Conservation (phyloP, 2,888 invertebrate species). For the Calliopum simillimum region DNA sequence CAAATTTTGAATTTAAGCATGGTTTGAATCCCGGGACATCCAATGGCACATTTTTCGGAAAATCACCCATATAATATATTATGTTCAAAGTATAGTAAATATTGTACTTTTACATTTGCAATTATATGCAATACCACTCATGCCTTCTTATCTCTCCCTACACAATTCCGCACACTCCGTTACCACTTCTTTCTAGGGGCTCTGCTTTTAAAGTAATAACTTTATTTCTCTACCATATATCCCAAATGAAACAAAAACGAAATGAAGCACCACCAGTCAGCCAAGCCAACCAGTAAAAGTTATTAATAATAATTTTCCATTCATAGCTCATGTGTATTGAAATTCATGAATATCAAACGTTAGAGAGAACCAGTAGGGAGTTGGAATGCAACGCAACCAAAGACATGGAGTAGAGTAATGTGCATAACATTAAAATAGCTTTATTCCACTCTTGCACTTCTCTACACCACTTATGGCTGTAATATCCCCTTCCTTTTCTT, state of each 20-base stretch:
- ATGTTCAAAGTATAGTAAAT: no score
- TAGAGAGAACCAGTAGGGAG: slow-evolving; percentile 13
- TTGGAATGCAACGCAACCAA: not conserved
- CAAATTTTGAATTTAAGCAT: no score
- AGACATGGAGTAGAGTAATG: slow-evolving; percentile 6
- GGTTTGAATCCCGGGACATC: no score
- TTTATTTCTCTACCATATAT: not conserved
- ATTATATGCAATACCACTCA: no score
- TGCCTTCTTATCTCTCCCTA: no score
- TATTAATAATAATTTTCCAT: slow-evolving; percentile 36
- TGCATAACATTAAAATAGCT: slow-evolving; percentile 30
- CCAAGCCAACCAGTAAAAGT: slow-evolving; percentile 43
- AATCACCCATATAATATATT: no score
- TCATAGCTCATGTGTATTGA: slow-evolving; percentile 31
- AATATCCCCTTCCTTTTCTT: not conserved
- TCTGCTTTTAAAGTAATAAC: slow-evolving; percentile 15
- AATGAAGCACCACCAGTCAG: slow-evolving; percentile 43
- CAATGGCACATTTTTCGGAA: no score
- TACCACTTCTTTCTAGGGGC: no score
- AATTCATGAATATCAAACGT: slow-evolving; percentile 29
- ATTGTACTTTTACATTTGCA: no score
- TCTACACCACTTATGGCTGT: not conserved
- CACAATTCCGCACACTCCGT: no score
- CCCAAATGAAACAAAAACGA: slow-evolving; percentile 33
- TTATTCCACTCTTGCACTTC: not conserved